These are phyloP conservation scores for Lymantria monacha DNA, from an alignment of 2,888 invertebrate genomes.

Conservation along the genomic window DNA sequence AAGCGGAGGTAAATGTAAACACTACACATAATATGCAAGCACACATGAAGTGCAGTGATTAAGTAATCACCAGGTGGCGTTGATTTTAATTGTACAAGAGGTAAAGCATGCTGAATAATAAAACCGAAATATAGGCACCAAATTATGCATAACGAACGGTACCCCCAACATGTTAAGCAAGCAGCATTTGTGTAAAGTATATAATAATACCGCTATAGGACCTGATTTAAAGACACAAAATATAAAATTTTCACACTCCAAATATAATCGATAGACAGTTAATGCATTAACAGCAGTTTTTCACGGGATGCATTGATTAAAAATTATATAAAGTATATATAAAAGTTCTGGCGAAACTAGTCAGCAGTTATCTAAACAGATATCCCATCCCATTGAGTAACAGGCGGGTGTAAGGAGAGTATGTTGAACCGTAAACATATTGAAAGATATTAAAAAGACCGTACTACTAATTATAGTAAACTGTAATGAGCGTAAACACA, in stretches of 20 bases:
- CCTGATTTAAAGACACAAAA: too few relatives aligned
- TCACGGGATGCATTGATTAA: too few relatives aligned
- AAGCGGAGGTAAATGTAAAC: conserved; percentile 20
- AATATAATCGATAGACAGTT: too few relatives aligned
- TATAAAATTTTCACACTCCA: too few relatives aligned
- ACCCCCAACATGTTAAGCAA: too few relatives aligned
- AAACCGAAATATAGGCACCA: background rate
- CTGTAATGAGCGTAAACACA: conserved; percentile 49
- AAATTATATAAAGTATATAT: too few relatives aligned
- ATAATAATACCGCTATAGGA: too few relatives aligned
- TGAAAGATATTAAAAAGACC: conserved; percentile 73
- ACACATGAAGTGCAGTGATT: conserved; percentile 11
- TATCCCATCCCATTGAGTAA: conserved; percentile 27
- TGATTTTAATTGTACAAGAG: conserved; percentile 5
- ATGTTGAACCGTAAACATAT: conserved; percentile 69
- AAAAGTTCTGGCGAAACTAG: too few relatives aligned
- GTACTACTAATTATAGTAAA: conserved; percentile 38
- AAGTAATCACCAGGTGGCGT: conserved; percentile 40
- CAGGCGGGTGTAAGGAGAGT: conserved; percentile 41
- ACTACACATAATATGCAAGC: conserved; percentile 8
- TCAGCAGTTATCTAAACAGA: conserved; percentile 20
- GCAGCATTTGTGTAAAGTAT: too few relatives aligned
- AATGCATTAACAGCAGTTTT: too few relatives aligned
- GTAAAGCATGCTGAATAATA: conserved; percentile 4
- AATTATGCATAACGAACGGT: too few relatives aligned